Evolutionary conservation across 2,113 vertebrate species (phyloP).

Genomic region (Rhombomys opimus): DNA sequence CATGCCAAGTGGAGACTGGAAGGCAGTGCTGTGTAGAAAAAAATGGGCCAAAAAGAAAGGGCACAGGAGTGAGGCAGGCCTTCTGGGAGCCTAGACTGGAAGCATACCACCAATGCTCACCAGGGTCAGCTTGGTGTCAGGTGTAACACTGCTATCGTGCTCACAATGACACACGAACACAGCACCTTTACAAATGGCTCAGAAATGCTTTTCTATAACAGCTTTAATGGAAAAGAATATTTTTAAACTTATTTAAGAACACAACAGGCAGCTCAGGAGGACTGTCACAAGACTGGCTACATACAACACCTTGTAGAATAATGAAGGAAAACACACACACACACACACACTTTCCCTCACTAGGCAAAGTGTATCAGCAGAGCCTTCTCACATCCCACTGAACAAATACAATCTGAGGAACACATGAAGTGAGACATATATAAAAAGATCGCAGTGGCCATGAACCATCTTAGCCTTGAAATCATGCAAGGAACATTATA

Average conservation of each 20-base stretch:
- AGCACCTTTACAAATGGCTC: background rate
- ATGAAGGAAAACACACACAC: background rate
- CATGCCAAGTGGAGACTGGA: background rate
- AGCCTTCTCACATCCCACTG: background rate
- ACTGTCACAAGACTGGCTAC: background rate
- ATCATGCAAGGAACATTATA: background rate
- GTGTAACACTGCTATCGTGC: background rate
- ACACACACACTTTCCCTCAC: background rate
- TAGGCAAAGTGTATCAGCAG: background rate
- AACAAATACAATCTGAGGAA: background rate
- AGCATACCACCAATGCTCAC: background rate
- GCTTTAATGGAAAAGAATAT: background rate
- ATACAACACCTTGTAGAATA: background rate
- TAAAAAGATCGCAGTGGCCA: background rate
- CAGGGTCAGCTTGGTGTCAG: background rate
- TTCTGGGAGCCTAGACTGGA: background rate
- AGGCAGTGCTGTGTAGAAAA: background rate
- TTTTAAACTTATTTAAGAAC: conserved; percentile 1
- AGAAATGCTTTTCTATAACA: background rate
- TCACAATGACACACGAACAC: background rate
- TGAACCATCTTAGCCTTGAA: background rate
- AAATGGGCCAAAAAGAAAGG: background rate
- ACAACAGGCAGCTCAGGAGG: background rate
- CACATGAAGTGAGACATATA: background rate
- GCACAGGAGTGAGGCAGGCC: background rate